Conservation (phyloP, 2,888 invertebrate species). For the Frankliniella fusca region DNA sequence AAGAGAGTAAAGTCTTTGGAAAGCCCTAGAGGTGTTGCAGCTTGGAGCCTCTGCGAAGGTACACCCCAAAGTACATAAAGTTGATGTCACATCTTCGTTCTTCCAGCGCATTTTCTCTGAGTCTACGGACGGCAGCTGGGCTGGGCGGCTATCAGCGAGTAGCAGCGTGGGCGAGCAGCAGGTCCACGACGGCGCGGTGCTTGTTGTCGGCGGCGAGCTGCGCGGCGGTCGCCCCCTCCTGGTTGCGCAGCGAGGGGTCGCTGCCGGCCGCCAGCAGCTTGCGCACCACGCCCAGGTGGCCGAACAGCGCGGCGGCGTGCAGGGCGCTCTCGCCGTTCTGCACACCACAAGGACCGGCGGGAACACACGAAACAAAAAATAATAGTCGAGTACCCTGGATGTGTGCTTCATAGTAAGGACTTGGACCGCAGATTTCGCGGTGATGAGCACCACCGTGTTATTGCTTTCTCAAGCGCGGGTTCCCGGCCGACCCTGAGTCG, state of each 20-base stretch:
- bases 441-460: too few species aligned
- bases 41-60: too few species aligned
- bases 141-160: neutral
- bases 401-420: neutral
- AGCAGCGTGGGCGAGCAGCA: neutral
- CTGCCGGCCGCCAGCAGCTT: conserved; percentile 68
- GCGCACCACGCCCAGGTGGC: conserved; percentile 73
- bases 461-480: too few species aligned
- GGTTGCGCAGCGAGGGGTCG: conserved; percentile 64
- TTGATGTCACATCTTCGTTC: too few species aligned
- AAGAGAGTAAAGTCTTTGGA: too few species aligned
- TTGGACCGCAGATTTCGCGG: neutral
- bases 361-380: neutral
- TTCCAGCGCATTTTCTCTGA: too few species aligned
- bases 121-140: neutral
- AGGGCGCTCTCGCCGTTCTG: conserved; percentile 89
- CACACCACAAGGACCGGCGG: conserved; percentile 38
- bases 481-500: neutral
- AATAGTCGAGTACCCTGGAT: neutral
- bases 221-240: conserved; percentile 64
- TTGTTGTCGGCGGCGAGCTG: conserved; percentile 54
- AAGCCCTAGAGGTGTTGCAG: too few species aligned
- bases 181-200: conserved; percentile 15
- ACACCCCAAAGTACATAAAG: too few species aligned
- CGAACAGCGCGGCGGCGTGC: conserved; percentile 87